A percentile compares a stretch with the other conserved stretches of the same genome.
Evolutionary conservation across 2,888 invertebrate genomes (phyloP).

Genomic region (Anagyrus pseudococci): DNA sequence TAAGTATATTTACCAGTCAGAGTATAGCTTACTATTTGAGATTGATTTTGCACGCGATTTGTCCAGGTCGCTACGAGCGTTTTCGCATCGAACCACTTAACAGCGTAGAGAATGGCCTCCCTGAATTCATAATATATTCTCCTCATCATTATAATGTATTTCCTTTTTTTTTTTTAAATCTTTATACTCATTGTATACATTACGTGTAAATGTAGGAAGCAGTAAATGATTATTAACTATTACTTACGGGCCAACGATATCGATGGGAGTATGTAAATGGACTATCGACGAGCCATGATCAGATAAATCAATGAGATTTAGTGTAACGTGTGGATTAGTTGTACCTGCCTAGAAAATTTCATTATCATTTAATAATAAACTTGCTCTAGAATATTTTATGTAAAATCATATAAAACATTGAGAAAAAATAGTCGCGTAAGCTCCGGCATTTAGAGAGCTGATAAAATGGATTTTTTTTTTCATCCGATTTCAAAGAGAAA

Average conservation of each 20-base stretch:
- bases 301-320: conserved; percentile 70
- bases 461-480: too few species aligned
- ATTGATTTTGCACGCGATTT: conserved; percentile 83
- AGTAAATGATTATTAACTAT: background rate
- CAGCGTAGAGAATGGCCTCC: conserved; percentile 73
- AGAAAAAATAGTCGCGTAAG: too few species aligned
- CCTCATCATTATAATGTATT: background rate
- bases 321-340: conserved; percentile 74
- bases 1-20: conserved; percentile 47
- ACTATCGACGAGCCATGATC: conserved; percentile 46
- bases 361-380: too few species aligned
- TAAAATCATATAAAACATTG: too few species aligned
- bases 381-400: too few species aligned
- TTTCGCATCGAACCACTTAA: conserved; percentile 76
- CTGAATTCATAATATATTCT: conserved; percentile 32
- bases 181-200: background rate
- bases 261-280: conserved; percentile 46
- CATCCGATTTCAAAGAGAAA: too few species aligned
- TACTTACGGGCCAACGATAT: conserved; percentile 40
- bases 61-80: conserved; percentile 79
- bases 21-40: conserved; percentile 69
- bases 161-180: background rate
- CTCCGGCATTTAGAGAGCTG: too few species aligned
- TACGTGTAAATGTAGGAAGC: background rate
- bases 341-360: conserved; percentile 71